Conservation (phyloP, 2,888 invertebrate genomes). For the Acanthosepion lycidas region DNA sequence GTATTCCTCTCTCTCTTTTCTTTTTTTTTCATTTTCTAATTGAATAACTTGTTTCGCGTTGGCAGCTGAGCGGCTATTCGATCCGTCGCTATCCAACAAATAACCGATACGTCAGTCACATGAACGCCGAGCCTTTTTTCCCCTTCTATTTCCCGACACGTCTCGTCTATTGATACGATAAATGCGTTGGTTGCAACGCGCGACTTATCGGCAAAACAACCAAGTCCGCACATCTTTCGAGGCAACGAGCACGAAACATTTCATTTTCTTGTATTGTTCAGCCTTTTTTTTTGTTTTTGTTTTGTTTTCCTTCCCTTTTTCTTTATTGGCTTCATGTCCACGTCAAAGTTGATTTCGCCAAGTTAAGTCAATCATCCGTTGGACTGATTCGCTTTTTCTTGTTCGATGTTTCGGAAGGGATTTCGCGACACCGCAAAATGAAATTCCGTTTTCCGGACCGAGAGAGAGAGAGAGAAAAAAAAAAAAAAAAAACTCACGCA, state of each 20-base stretch:
- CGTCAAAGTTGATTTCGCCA: conserved; percentile 22
- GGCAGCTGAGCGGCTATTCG: not conserved
- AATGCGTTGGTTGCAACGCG: conserved; percentile 8
- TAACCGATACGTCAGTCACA: conserved; percentile 4
- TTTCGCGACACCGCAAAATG: not conserved
- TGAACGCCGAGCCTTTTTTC: not conserved
- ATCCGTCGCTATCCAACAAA: conserved; percentile 17
- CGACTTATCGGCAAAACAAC: not conserved
- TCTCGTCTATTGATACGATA: not conserved
- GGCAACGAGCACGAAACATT: conserved; percentile 9
- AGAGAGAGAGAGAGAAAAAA: not conserved
- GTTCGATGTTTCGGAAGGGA: not conserved
- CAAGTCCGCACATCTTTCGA: not conserved
- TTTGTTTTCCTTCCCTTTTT: not conserved
- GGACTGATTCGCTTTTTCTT: conserved; percentile 8
- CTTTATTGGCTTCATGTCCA: conserved; percentile 33
- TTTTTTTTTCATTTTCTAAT: not conserved
- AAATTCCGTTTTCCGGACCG: not conserved
- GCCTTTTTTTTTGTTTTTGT: not conserved
- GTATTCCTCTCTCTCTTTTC: not conserved
- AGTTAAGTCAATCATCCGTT: conserved; percentile 9
- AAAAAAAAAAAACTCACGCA: not conserved
- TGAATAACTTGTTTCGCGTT: not conserved
- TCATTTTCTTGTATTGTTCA: conserved; percentile 14
- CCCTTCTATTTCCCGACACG: conserved; percentile 8